Conservation (phyloP, 2,888 invertebrate species). For the Teleogryllus oceanicus region DNA sequence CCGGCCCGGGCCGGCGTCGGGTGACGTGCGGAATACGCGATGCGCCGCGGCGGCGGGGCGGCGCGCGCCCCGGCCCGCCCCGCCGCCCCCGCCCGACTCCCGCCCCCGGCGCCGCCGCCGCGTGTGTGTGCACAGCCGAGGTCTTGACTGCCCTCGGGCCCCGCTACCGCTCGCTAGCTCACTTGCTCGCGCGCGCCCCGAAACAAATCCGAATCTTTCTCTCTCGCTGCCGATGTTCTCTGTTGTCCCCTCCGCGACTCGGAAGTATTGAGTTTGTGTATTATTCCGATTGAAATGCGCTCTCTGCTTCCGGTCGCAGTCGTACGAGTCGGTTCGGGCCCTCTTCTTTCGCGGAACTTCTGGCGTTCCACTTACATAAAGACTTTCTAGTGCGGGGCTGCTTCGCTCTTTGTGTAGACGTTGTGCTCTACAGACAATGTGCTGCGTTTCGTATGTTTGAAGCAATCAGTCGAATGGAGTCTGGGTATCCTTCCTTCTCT, state of each 20-base stretch:
- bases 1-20: not conserved
- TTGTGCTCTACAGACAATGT: not conserved
- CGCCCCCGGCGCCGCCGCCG: too few relatives aligned
- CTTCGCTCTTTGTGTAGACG: not conserved
- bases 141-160: not conserved
- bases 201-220: not conserved
- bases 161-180: too few relatives aligned
- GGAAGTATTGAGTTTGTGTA: slow-evolving; percentile 4
- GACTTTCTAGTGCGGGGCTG: not conserved
- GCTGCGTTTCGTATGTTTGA: not conserved
- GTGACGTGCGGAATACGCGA: not conserved
- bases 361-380: not conserved
- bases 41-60: not conserved
- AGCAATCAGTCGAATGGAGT: slow-evolving; percentile 5
- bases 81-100: not conserved
- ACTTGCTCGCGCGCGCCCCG: too few relatives aligned
- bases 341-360: not conserved
- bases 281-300: slow-evolving; percentile 7
- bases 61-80: not conserved
- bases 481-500: not conserved
- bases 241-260: slow-evolving; percentile 3
- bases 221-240: not conserved
- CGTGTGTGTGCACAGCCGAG: slow-evolving; percentile 2
- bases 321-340: not conserved
- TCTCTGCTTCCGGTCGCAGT: not conserved